These are phyloP conservation scores for Magallana gigas DNA, from an alignment of 1,140 invertebrate species.

Conservation along the genomic window DNA sequence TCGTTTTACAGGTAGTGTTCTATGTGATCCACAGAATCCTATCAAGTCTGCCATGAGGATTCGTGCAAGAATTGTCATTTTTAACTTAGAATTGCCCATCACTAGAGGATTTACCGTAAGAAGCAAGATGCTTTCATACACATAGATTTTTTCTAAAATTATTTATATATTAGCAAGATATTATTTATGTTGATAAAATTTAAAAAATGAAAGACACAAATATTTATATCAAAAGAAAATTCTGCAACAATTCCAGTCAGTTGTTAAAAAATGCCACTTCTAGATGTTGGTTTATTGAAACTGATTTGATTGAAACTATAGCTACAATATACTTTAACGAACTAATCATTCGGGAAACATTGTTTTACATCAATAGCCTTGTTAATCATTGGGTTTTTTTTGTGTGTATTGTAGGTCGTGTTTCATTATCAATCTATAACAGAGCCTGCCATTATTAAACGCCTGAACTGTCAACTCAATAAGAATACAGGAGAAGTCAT, in stretches of 20 bases:
- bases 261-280: no score
- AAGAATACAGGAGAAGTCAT: constrained; percentile 94
- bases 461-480: constrained; percentile 91
- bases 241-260: no score
- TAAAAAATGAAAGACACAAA: no score
- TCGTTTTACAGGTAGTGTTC: constrained; percentile 80
- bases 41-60: constrained; percentile 90
- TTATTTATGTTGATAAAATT: no score
- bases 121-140: background rate
- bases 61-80: constrained; percentile 94
- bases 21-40: constrained; percentile 90
- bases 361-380: no score
- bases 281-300: no score
- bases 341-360: no score
- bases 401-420: constrained; percentile 82
- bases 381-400: no score
- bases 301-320: no score
- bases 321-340: no score
- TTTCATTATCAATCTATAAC: constrained; percentile 94
- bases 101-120: constrained; percentile 92
- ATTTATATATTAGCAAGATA: no score
- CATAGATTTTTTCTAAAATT: background rate
- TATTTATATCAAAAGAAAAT: no score
- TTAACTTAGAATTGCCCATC: constrained; percentile 94
- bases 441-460: constrained; percentile 92